Base-by-base conservation (phyloP, 23 tunicate species). In the Ascidia mentula region DNA sequence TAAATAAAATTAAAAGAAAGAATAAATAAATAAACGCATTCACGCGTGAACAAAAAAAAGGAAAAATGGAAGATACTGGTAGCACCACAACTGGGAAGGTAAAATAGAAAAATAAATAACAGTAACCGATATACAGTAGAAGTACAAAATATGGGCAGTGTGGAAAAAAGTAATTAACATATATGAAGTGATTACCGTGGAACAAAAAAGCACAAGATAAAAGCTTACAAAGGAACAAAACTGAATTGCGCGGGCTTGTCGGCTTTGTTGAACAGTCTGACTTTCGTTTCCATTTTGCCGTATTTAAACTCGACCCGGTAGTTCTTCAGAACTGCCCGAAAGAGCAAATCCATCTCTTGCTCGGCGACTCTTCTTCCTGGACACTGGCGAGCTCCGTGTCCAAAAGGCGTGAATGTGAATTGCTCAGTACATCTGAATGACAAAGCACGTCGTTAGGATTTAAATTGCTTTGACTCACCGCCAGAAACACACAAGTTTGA, bases 331-430 rank as follows among this genome's bases (percentile, higher is more conserved):
- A 92, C 74, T 40, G 77, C 91, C 0, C 91, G 91, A 34, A 92
- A 71, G 40, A 92, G 79, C 42, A 92, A 69, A 34, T 92, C 91
- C 69, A 92, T 37, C 72, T 92, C 97, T 78, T 92, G 97, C 42
- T 86, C 91, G 13, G 97, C 97, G 45, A 87, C 79, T 36, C 97
- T 40, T 40, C 97, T 69, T 0, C 97, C 97, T 3, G 97, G 97
- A 40, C 97, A 92, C 40, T 92, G 97, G 30, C 97, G 81, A 12
- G 97, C 97, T 2, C 97, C 97, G 53, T 92, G 97, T 17, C 97
- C 97, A 59, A 92, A 92, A 18, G 97, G 97, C n/a, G 86, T 87
- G 78, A 87, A 92, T 32, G 86, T 85, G 69, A 92, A 92, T 42
- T 92, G 97, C 59, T 92, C 82, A 2, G 60, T 92, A 40, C 92